A percentile compares a stretch with the other conserved stretches of the same genome.
Evolutionary conservation across 2,113 vertebrate species (phyloP).

Genomic region (Recurvirostra avosetta): DNA sequence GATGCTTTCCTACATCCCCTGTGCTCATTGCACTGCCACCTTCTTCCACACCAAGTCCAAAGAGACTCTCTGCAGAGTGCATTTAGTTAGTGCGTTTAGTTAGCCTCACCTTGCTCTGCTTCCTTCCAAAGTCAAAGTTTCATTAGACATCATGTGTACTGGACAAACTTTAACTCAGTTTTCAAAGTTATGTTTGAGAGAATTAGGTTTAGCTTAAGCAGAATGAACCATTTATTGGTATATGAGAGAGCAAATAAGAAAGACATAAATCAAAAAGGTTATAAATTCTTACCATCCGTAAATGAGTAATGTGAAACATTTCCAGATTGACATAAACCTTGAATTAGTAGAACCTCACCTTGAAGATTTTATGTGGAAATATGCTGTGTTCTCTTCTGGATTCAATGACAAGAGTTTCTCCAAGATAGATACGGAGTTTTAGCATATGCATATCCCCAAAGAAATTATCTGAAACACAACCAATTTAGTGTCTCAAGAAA

Average conservation of each 20-base stretch:
- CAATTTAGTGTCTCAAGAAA: not conserved
- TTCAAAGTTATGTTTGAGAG: not conserved
- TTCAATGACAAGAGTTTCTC: not conserved
- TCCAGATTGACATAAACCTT: not conserved
- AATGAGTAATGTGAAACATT: not conserved
- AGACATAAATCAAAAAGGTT: not conserved
- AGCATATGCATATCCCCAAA: not conserved
- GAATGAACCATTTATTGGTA: not conserved
- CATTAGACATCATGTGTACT: not conserved
- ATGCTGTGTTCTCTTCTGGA: not conserved
- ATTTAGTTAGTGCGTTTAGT: no score
- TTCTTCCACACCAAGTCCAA: not conserved
- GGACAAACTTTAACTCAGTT: not conserved
- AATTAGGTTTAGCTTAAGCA: not conserved
- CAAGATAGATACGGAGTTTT: not conserved
- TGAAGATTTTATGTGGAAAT: not conserved
- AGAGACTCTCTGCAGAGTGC: not conserved
- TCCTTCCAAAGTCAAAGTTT: not conserved
- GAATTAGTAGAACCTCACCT: not conserved
- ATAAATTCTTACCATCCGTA: not conserved
- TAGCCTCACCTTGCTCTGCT: not conserved
- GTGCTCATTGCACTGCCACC: not conserved
- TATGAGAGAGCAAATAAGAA: not conserved
- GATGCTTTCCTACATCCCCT: not conserved
- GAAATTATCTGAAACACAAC: not conserved